These are phyloP conservation scores for Gisinianus flammeolus DNA, from an alignment of 2,888 invertebrate genomes.

Conservation along the genomic window DNA sequence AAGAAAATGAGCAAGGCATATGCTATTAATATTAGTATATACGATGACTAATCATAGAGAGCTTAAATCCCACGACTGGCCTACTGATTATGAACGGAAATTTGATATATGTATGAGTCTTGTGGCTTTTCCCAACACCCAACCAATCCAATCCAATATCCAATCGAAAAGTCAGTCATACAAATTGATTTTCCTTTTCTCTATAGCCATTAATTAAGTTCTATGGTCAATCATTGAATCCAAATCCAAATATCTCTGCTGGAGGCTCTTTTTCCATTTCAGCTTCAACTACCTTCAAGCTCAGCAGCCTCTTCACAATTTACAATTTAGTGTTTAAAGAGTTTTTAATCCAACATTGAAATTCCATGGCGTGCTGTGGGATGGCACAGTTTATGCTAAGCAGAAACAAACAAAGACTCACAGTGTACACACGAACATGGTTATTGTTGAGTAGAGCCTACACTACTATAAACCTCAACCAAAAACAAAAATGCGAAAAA, in stretches of 20 bases:
- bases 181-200: not conserved
- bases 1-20: no score
- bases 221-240: not conserved
- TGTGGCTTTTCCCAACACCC: not conserved
- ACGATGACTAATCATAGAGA: no score
- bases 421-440: no score
- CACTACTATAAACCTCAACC: not conserved
- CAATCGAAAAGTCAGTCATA: not conserved
- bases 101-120: no score
- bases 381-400: constrained; percentile 15
- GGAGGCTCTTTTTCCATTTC: not conserved
- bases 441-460: no score
- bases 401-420: no score
- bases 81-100: no score
- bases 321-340: not conserved
- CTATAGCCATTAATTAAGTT: constrained; percentile 3
- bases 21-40: no score
- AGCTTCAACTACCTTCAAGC: not conserved
- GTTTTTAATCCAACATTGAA: not conserved
- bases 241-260: constrained; percentile 1
- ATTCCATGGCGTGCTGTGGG: constrained; percentile 11
- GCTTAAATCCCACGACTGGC: no score
- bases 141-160: not conserved
- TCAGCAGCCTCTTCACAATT: not conserved
- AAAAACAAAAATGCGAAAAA: not conserved